These are phyloP conservation scores for Pachypeltis micranthus DNA, from an alignment of 1,140 invertebrate species.

Conservation along the genomic window DNA sequence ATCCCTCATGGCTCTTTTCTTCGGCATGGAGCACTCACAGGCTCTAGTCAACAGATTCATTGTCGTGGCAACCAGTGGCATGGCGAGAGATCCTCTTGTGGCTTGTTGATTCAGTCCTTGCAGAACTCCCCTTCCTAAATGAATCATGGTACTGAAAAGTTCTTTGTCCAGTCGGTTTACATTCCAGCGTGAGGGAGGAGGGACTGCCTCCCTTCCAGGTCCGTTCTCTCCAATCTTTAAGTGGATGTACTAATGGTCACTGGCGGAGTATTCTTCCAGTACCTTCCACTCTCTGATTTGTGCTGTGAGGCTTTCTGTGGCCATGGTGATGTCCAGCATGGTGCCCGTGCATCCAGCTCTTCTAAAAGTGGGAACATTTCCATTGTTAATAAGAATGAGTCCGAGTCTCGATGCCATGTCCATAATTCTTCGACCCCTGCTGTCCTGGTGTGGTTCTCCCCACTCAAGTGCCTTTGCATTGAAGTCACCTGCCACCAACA, in stretches of 20 bases:
- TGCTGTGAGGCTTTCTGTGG: neutral
- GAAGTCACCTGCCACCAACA: conserved; percentile 25
- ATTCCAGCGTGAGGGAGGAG: neutral
- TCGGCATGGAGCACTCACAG: neutral
- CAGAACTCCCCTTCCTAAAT: neutral
- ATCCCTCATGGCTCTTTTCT: neutral
- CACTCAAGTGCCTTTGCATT: conserved; percentile 26
- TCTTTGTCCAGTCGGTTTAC: neutral
- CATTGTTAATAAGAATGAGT: neutral
- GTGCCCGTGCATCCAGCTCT: neutral
- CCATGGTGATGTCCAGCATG: neutral
- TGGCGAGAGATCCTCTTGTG: neutral
- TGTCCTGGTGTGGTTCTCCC: conserved; percentile 22
- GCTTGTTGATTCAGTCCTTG: neutral
- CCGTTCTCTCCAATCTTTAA: neutral
- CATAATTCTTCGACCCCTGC: conserved; percentile 22
- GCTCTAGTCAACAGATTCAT: neutral
- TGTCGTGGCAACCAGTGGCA: neutral
- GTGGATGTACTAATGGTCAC: neutral
- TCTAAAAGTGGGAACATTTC: neutral
- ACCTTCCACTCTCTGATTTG: neutral
- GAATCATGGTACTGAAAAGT: neutral
- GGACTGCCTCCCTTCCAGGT: neutral
- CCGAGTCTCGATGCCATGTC: conserved; percentile 1
- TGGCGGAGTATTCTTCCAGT: neutral